These are phyloP conservation scores for Sclerurus mexicanus DNA, from an alignment of 2,113 vertebrate genomes.

Conservation along the genomic window DNA sequence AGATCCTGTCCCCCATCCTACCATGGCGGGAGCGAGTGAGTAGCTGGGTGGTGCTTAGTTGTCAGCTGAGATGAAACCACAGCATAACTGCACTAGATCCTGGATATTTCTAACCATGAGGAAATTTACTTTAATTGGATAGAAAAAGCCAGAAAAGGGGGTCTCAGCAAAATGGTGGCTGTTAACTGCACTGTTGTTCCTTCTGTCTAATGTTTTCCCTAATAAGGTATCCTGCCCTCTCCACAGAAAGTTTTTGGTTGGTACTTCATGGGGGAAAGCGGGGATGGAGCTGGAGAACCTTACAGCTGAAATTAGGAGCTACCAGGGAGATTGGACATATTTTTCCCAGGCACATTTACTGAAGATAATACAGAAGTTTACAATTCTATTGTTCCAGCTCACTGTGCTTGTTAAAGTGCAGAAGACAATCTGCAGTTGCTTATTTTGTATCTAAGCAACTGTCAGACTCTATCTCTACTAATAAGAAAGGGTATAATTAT, in stretches of 20 bases:
- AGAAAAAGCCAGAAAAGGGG: neutral
- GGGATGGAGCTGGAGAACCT: neutral
- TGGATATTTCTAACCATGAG: neutral
- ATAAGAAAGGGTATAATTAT: constrained; percentile 83
- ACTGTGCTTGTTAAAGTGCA: constrained; percentile 60
- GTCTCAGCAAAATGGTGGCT: neutral
- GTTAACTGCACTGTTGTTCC: neutral
- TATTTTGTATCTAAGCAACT: constrained; percentile 86
- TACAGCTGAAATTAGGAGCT: constrained; percentile 32
- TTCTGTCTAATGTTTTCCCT: neutral
- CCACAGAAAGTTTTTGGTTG: neutral
- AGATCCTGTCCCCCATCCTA: neutral
- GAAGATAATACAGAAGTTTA: constrained; percentile 45
- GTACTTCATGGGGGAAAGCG: neutral
- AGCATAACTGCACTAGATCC: neutral
- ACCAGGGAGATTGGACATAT: constrained; percentile 24
- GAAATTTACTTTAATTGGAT: neutral
- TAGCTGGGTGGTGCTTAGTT: neutral
- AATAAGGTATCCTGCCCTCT: neutral
- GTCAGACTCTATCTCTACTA: constrained; percentile 78
- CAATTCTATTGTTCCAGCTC: constrained; percentile 66
- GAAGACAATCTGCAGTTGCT: constrained; percentile 75
- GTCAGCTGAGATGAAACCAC: neutral
- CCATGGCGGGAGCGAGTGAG: rapidly evolving
- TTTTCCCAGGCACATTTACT: constrained; percentile 41